Percentiles rank a stretch among this genome's conserved stretches.
Conservation (phyloP, 2,888 invertebrate genomes). For the Rhagophthalmus giganteus region DNA sequence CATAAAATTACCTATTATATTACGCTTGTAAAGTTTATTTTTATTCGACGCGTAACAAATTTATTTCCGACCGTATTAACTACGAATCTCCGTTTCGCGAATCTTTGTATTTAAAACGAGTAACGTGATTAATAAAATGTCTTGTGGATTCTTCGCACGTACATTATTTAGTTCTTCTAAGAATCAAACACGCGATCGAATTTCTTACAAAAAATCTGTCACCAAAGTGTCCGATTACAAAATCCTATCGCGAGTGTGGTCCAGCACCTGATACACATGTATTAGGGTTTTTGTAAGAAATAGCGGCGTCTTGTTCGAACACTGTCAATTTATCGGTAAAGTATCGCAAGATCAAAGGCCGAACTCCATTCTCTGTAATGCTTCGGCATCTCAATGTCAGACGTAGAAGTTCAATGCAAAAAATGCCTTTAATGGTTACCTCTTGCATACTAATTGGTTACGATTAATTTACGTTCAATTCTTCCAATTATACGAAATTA, state of each 20-base stretch:
- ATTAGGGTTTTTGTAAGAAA: conserved; percentile 36
- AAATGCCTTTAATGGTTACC: conserved; percentile 4
- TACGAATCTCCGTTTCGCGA: too few relatives aligned
- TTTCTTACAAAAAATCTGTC: conserved; percentile 22
- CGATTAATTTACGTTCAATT: neutral
- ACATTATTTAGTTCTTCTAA: conserved; percentile 13
- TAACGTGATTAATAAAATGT: too few relatives aligned
- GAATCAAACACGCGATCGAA: conserved; percentile 11
- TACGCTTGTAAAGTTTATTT: too few relatives aligned
- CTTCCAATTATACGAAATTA: conserved; percentile 1
- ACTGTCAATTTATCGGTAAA: conserved; percentile 22
- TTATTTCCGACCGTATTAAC: too few relatives aligned
- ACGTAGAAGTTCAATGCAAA: conserved; percentile 1
- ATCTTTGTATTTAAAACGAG: too few relatives aligned
- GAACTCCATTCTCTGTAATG: conserved; percentile 10
- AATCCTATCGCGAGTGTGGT: conserved; percentile 38
- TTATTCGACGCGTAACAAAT: too few relatives aligned
- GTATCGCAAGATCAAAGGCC: conserved; percentile 23
- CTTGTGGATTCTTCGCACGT: conserved; percentile 23
- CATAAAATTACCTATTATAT: too few relatives aligned
- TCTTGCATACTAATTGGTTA: conserved; percentile 7
- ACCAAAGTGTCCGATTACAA: conserved; percentile 19
- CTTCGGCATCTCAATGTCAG: conserved; percentile 11
- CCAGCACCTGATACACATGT: conserved; percentile 41
- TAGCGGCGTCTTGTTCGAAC: conserved; percentile 43